Evolutionary conservation across 2,888 invertebrate species (phyloP).

Genomic region (Drosophila acutilabella): DNA sequence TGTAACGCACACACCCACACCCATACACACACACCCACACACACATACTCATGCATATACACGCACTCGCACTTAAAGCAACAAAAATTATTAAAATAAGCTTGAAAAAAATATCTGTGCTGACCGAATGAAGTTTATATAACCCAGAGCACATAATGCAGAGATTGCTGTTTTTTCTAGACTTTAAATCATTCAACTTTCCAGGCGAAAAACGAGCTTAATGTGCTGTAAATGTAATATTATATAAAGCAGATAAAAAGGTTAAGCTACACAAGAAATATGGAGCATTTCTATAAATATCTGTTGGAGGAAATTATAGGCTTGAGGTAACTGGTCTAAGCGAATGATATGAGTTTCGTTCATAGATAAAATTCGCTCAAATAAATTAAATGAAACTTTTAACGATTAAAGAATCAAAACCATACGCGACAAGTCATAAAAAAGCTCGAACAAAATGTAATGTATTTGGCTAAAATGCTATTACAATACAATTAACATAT

Average conservation of each 20-base stretch:
- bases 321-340: too few relatives aligned
- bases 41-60: background rate
- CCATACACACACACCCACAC: background rate
- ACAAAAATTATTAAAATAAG: slow-evolving; percentile 29
- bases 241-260: background rate
- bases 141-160: slow-evolving; percentile 22
- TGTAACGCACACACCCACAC: slow-evolving; percentile 20
- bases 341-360: too few relatives aligned
- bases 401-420: too few relatives aligned
- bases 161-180: slow-evolving; percentile 27
- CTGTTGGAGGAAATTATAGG: too few relatives aligned
- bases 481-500: too few relatives aligned
- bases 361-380: too few relatives aligned
- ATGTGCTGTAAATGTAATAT: slow-evolving; percentile 3
- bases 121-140: slow-evolving; percentile 48
- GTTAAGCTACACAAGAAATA: too few relatives aligned
- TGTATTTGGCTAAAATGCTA: too few relatives aligned
- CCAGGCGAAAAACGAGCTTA: background rate
- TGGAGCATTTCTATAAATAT: too few relatives aligned
- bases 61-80: slow-evolving; percentile 3
- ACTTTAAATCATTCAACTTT: slow-evolving; percentile 16
- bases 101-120: slow-evolving; percentile 53
- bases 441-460: too few relatives aligned
- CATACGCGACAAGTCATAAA: too few relatives aligned
- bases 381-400: too few relatives aligned